These are phyloP conservation scores for Blera fallax DNA, from an alignment of 2,888 invertebrate genomes.

Conservation along the genomic window DNA sequence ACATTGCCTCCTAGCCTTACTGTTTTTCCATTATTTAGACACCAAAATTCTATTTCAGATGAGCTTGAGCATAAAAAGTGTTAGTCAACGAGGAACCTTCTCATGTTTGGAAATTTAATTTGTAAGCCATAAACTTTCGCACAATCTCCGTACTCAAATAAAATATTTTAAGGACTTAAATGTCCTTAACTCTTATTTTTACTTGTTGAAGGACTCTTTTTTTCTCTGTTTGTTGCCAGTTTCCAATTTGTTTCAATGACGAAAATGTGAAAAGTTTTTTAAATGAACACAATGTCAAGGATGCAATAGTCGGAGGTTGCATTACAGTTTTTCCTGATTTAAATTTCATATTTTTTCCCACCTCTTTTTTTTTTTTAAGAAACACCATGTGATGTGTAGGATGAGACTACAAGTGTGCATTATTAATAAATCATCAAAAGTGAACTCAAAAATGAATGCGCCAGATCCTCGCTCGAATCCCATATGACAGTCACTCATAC, in stretches of 20 bases:
- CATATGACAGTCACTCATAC: not conserved
- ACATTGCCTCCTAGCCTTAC: too few relatives aligned
- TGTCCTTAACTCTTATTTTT: not conserved
- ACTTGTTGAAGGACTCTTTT: not conserved
- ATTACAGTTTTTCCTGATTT: not conserved
- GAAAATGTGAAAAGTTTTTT: not conserved
- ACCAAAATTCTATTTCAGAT: too few relatives aligned
- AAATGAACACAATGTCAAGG: constrained; percentile 3
- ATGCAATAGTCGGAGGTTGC: not conserved
- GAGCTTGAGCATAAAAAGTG: not conserved
- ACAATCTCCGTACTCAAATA: not conserved
- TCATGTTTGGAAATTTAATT: too few relatives aligned
- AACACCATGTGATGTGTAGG: not conserved
- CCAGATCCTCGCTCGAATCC: not conserved
- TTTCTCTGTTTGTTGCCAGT: not conserved
- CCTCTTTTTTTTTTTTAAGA: not conserved
- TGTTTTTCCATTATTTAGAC: too few relatives aligned
- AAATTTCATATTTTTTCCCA: not conserved
- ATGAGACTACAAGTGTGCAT: not conserved
- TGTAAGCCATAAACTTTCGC: too few relatives aligned
- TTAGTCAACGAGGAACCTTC: not conserved
- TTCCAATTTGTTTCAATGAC: not conserved
- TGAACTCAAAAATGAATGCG: not conserved
- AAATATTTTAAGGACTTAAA: not conserved
- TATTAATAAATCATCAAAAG: not conserved